phyloP scores from a whole-genome alignment of 92 coral and sea anemone species.

The Palythoa grandiflora region DNA sequence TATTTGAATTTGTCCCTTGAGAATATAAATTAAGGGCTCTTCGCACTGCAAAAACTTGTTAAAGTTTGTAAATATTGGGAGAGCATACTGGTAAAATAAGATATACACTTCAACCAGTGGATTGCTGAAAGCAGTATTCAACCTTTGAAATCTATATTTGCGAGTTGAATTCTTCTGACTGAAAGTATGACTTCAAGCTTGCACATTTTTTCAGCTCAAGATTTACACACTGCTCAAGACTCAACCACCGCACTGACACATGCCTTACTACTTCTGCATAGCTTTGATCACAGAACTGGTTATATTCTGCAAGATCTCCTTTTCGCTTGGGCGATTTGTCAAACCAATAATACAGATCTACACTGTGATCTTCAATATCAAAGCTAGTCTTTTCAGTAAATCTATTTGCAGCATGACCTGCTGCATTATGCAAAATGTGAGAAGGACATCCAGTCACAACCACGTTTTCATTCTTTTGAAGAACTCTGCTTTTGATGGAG shows the following conservation, averaged over 20 bases:
- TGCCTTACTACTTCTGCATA: conserved; percentile 48
- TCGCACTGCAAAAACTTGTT: conserved; percentile 45
- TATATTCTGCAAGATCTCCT: conserved; percentile 33
- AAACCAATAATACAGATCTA: conserved; percentile 56
- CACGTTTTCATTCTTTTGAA: conserved; percentile 39
- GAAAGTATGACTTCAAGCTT: conserved; percentile 56
- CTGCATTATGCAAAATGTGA: conserved; percentile 52
- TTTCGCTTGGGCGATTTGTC: conserved; percentile 52
- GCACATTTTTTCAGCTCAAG: conserved; percentile 41
- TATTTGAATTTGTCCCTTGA: conserved; percentile 30
- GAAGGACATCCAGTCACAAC: conserved; percentile 52
- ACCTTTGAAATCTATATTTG: conserved; percentile 38
- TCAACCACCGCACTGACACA: conserved; percentile 53
- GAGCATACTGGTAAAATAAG: conserved; percentile 32
- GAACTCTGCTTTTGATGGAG: conserved; percentile 42
- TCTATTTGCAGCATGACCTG: conserved; percentile 27
- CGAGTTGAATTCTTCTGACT: conserved; percentile 31
- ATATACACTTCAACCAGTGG: conserved; percentile 49
- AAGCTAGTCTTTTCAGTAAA: conserved; percentile 38
- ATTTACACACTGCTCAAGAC: conserved; percentile 48
- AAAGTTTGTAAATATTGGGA: conserved; percentile 45
- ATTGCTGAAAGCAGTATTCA: conserved; percentile 15
- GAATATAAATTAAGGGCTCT: conserved; percentile 41
- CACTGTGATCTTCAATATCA: conserved; percentile 49
- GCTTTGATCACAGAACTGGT: conserved; percentile 37